A percentile compares a stretch with the other conserved stretches of the same genome.
Conservation (phyloP, 2,888 invertebrate species). For the Parnassius smintheus region DNA sequence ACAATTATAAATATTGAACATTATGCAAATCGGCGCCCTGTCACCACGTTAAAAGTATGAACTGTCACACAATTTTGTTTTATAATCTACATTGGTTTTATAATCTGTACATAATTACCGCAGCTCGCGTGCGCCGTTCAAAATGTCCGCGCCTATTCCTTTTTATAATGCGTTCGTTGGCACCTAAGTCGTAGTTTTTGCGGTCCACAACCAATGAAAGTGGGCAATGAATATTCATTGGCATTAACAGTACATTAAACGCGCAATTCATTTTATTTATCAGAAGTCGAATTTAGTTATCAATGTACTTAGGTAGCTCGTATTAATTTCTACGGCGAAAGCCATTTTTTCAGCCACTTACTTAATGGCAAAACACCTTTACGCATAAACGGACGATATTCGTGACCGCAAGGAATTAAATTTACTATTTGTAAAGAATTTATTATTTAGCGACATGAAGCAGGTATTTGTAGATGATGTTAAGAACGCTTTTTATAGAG, state of each 20-base stretch:
- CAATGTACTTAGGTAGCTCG: constrained; percentile 12
- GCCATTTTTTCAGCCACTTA: constrained; percentile 6
- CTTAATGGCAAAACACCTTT: constrained; percentile 9
- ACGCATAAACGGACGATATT: constrained; percentile 4
- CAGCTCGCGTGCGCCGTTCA: constrained; percentile 22
- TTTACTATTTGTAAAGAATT: constrained; percentile 13
- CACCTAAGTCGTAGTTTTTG: constrained; percentile 15
- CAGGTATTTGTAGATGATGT: constrained; percentile 1
- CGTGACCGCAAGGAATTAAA: constrained; percentile 7
- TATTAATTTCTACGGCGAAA: constrained; percentile 16
- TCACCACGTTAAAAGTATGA: constrained; percentile 7
- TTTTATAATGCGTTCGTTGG: constrained; percentile 4
- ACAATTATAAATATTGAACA: constrained; percentile 9
- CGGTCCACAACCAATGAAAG: constrained; percentile 19
- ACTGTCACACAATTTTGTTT: constrained; percentile 21
- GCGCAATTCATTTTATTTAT: constrained; percentile 22
- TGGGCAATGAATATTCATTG: constrained; percentile 20
- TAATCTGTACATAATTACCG: constrained; percentile 21
- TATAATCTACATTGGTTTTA: constrained; percentile 27
- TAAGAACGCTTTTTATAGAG: too few relatives aligned
- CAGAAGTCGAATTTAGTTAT: constrained; percentile 16
- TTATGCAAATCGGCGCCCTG: constrained; percentile 7
- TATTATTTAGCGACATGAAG: constrained; percentile 8
- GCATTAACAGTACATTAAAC: constrained; percentile 22
- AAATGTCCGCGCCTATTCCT: constrained; percentile 24